Percentiles rank a stretch among this genome's conserved stretches.
phyloP scores from a whole-genome alignment of 2,888 invertebrate genomes.

The Gymnosoma rotundatum region DNA sequence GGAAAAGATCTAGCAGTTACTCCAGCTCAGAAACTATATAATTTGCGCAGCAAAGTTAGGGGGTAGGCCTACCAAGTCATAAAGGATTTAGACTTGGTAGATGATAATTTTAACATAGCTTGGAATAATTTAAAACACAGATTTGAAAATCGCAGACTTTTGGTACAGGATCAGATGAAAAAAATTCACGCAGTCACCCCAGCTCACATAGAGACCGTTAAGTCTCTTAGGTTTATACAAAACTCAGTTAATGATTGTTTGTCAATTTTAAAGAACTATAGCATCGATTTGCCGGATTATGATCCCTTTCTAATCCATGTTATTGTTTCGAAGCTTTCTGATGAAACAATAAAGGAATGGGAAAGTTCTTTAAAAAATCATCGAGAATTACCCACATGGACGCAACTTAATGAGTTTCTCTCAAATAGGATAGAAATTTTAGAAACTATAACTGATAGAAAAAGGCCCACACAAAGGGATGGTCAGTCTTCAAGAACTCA shows the following conservation, averaged over 20 bases:
- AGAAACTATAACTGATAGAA: slow-evolving; percentile 24
- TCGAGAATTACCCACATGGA: neutral
- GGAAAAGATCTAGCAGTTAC: slow-evolving; percentile 11
- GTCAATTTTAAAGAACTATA: no score
- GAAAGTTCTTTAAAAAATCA: slow-evolving; percentile 28
- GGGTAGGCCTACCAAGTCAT: slow-evolving; percentile 26
- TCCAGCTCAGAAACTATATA: slow-evolving; percentile 7
- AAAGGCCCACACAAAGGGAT: slow-evolving; percentile 12
- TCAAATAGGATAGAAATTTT: slow-evolving; percentile 36
- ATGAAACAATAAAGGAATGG: slow-evolving; percentile 27
- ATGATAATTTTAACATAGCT: slow-evolving; percentile 20
- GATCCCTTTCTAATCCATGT: slow-evolving; percentile 20
- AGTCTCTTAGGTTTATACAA: slow-evolving; percentile 12
- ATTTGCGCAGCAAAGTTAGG: slow-evolving; percentile 19
- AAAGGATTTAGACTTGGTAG: slow-evolving; percentile 27
- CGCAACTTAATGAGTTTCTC: neutral
- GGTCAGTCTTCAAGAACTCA: slow-evolving; percentile 10
- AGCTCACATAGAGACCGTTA: slow-evolving; percentile 1
- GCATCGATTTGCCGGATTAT: neutral
- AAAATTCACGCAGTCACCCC: neutral
- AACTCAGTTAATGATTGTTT: slow-evolving; percentile 6
- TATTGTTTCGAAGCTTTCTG: slow-evolving; percentile 25
- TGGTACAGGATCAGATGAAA: slow-evolving; percentile 31
- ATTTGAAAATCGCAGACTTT: slow-evolving; percentile 31
- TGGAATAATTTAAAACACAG: slow-evolving; percentile 7